Evolutionary conservation across 2,797 vertebrate genomes (phyloP).

Genomic region (Lagocephalus sceleratus): DNA sequence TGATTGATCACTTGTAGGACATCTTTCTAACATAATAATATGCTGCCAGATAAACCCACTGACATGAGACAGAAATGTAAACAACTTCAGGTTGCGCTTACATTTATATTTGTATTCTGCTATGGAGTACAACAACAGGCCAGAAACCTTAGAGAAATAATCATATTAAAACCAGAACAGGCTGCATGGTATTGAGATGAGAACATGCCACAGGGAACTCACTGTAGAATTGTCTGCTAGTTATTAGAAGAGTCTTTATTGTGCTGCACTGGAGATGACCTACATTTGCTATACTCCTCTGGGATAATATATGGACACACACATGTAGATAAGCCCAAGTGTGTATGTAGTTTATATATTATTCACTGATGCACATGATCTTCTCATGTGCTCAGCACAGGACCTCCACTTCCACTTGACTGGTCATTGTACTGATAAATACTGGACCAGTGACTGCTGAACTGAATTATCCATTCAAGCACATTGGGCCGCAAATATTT

Average conservation of each 20-base stretch:
- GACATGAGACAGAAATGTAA: neutral
- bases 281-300: constrained; percentile 45
- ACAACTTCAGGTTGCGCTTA: constrained; percentile 2
- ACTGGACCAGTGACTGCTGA: constrained; percentile 20
- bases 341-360: constrained; percentile 6
- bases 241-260: constrained; percentile 30
- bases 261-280: constrained; percentile 41
- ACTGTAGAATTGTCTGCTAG: constrained; percentile 9
- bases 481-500: constrained; percentile 9
- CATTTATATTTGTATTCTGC: constrained; percentile 11
- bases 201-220: constrained; percentile 26
- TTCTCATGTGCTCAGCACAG: constrained; percentile 22
- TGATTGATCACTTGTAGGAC: too few species aligned
- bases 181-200: constrained; percentile 17
- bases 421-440: constrained; percentile 28
- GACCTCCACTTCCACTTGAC: constrained; percentile 30
- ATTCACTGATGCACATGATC: constrained; percentile 22
- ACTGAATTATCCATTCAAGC: constrained; percentile 14
- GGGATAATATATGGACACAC: constrained; percentile 12
- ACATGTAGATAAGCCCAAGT: constrained; percentile 7
- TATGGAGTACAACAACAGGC: constrained; percentile 9
- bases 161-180: constrained; percentile 14
- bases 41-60: too few species aligned
- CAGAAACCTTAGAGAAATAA: constrained; percentile 21
- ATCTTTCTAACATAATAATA: too few species aligned